Conservation (phyloP, 2,888 invertebrate species). For the Amphipyra tragopoginis region DNA sequence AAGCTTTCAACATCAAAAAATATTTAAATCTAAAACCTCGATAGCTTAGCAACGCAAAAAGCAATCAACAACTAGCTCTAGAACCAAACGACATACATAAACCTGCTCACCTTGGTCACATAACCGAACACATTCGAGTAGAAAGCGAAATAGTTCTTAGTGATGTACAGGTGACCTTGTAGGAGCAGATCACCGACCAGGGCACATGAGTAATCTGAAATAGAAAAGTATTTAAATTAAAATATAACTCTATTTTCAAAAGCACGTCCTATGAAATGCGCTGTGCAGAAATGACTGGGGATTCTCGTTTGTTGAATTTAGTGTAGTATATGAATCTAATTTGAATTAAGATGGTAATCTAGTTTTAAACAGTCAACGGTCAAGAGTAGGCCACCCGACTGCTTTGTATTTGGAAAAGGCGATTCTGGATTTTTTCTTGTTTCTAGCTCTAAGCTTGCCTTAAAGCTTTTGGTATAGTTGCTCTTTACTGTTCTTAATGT, state of each 20-base stretch:
- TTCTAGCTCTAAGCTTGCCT: too few relatives aligned
- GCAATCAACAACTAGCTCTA: constrained; percentile 10
- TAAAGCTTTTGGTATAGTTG: too few relatives aligned
- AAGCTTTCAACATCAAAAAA: neutral
- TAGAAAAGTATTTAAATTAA: constrained; percentile 7
- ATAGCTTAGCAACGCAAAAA: constrained; percentile 10
- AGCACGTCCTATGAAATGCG: constrained; percentile 22
- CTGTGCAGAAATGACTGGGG: constrained; percentile 18
- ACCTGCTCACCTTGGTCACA: constrained; percentile 94
- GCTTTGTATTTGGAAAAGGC: too few relatives aligned
- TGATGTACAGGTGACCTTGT: constrained; percentile 98
- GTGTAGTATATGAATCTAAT: constrained; percentile 10
- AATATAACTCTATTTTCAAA: constrained; percentile 6
- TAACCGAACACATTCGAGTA: constrained; percentile 99
- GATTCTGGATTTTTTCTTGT: too few relatives aligned
- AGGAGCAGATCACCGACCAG: constrained; percentile 97
- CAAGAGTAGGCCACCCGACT: too few relatives aligned
- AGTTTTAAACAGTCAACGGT: neutral
- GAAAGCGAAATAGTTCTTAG: constrained; percentile 98
- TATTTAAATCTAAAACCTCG: constrained; percentile 3
- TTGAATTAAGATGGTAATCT: constrained; percentile 25
- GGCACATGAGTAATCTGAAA: constrained; percentile 97
- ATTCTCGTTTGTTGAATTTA: neutral
- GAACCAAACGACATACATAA: constrained; percentile 26
- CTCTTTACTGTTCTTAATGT: too few relatives aligned